Base-by-base conservation (phyloP, 1,140 invertebrate species). In the Triops cancriformis region DNA sequence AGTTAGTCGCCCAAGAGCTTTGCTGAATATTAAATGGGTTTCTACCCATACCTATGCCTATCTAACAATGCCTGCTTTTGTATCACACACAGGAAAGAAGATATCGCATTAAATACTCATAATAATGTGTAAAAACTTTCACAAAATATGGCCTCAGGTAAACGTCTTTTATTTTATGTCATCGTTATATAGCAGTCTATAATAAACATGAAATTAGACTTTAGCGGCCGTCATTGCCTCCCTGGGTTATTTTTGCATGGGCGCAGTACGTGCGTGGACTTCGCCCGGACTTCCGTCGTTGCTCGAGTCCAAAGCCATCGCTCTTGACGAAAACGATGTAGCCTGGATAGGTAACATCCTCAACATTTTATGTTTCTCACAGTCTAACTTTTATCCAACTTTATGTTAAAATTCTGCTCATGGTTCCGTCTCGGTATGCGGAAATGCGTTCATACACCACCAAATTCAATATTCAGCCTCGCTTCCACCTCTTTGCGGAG, bases 171-270 rank as follows among this genome's bases (percentile, higher is more conserved):
- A 37, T 37, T 4, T n/a, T n/a, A n/a, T n/a, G 7, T 37, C 31
- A 7, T 37, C 31, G 7, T 37, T 4, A 37, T 37, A 7, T 37
- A 37, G 31, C 7, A 37, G 7, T 37, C 7, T 4, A 37, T 37
- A 37, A 4, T 2, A 37, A 7, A 37, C 7, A 37, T 37, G 31
- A 37, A 85, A 0, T 51, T 72, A 78, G 77, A 27, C 74, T 23
- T 41, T 78, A n/a, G 77, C 77, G 10, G 77, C 77, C 12, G 27
- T 41, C 14, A 28, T 73, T 37, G 77, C 64, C 14, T 73, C 77
- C n/a, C 74, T 73, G 77, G 77, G 77, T 26, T 78, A 74, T 26
- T 78, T 78, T 72, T 78, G 77, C 23, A 78, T 73, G 64, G 77
- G 77, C 11, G n/a, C 45, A 6, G 77, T 78, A 27, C 72, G 77